phyloP scores from a whole-genome alignment of 2,113 vertebrate genomes.

The Clarias macrocephalus region DNA sequence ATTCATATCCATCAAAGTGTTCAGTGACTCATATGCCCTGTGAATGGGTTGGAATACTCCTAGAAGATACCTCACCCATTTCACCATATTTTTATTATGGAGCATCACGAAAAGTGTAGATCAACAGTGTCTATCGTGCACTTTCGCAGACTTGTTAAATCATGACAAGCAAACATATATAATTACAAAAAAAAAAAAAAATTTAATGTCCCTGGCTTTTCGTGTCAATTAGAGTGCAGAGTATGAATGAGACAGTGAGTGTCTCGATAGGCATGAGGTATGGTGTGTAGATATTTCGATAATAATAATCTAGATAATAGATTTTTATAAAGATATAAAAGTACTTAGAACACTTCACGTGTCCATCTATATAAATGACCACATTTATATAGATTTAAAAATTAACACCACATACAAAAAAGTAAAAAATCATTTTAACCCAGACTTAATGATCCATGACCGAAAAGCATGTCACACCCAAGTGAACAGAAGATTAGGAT shows the following conservation, averaged over 20 bases:
- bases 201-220: too few relatives aligned
- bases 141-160: not conserved
- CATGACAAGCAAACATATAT: not conserved
- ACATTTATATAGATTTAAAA: not conserved
- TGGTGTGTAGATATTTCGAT: too few relatives aligned
- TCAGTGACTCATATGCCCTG: not conserved
- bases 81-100: not conserved
- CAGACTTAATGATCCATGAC: not conserved
- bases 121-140: not conserved
- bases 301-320: too few relatives aligned
- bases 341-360: not conserved
- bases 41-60: not conserved
- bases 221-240: too few relatives aligned
- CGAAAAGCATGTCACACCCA: not conserved
- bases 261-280: not conserved
- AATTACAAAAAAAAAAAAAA: too few relatives aligned
- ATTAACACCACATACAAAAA: not conserved
- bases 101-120: not conserved
- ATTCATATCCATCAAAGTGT: not conserved
- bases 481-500: not conserved
- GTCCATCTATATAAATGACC: not conserved
- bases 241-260: not conserved
- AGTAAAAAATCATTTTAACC: not conserved
- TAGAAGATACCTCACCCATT: not conserved
- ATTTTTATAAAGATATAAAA: not conserved